These are phyloP conservation scores for Drosophila falleni DNA, from an alignment of 2,888 invertebrate species.

Conservation along the genomic window DNA sequence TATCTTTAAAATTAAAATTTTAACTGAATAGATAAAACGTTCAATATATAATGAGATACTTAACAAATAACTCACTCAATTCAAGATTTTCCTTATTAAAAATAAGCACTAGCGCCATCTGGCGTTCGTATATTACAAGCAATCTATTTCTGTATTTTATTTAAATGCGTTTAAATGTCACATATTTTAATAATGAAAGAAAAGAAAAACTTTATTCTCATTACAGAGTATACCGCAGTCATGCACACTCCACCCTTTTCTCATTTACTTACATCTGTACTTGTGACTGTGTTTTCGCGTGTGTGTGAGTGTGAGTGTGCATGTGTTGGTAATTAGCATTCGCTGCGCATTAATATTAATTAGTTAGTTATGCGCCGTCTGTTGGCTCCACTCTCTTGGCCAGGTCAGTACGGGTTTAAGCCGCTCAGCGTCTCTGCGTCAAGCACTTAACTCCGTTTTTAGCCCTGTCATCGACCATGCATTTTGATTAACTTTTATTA, in stretches of 20 bases:
- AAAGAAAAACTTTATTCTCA: neutral
- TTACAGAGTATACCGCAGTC: neutral
- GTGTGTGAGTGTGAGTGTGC: conserved; percentile 19
- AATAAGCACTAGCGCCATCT: neutral
- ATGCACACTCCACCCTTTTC: neutral
- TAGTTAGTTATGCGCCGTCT: conserved; percentile 74
- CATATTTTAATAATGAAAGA: neutral
- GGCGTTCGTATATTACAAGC: no score
- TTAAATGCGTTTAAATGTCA: neutral
- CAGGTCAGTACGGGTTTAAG: conserved; percentile 44
- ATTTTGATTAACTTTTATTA: conserved; percentile 63
- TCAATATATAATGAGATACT: neutral
- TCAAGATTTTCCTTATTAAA: neutral
- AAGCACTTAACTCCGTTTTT: conserved; percentile 56
- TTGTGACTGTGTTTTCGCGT: neutral
- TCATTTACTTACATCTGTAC: conserved; percentile 10
- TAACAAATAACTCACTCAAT: neutral
- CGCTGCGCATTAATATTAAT: conserved; percentile 82
- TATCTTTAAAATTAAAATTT: no score
- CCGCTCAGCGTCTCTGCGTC: conserved; percentile 31
- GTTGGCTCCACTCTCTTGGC: conserved; percentile 6
- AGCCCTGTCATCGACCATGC: conserved; percentile 52
- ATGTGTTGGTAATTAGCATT: conserved; percentile 77
- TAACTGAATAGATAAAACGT: neutral
- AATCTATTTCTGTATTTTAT: neutral